A percentile compares a stretch with the other conserved stretches of the same genome.
phyloP scores from a whole-genome alignment of 2,888 invertebrate genomes.

The Lucinisca nassula region DNA sequence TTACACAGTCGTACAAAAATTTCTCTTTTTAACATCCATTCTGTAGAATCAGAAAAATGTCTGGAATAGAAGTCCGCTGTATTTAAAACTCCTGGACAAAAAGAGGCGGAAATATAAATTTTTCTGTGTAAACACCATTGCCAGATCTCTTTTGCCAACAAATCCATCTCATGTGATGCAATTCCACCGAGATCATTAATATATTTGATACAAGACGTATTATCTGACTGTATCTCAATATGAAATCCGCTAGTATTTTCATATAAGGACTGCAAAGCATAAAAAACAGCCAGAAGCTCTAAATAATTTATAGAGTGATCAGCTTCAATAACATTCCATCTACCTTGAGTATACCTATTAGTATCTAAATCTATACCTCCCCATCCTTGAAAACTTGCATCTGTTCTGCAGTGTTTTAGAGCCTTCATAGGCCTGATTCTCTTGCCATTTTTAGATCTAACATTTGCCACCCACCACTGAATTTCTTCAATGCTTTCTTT shows the following conservation, averaged over 20 bases:
- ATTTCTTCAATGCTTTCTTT: not conserved
- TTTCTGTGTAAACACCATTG: conserved; percentile 42
- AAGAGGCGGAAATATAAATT: conserved; percentile 32
- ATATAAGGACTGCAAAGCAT: conserved; percentile 16
- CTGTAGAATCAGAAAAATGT: conserved; percentile 54
- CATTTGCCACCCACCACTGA: conserved; percentile 34
- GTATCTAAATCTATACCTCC: conserved; percentile 13
- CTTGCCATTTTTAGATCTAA: conserved; percentile 42
- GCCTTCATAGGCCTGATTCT: conserved; percentile 7
- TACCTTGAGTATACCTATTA: conserved; percentile 10
- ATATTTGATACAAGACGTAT: conserved; percentile 31
- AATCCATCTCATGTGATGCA: conserved; percentile 13
- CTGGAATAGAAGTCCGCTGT: conserved; percentile 57
- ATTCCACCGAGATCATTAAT: conserved; percentile 49
- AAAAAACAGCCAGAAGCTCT: conserved; percentile 50
- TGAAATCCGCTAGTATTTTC: no score
- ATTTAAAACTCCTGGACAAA: conserved; percentile 34
- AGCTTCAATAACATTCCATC: conserved; percentile 42
- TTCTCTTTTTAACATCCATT: conserved; percentile 58
- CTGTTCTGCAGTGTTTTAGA: conserved; percentile 20
- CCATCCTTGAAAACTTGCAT: conserved; percentile 41
- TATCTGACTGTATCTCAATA: conserved; percentile 35
- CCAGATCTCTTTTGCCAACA: conserved; percentile 41
- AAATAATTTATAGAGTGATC: conserved; percentile 33
- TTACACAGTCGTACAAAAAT: conserved; percentile 29